Evolutionary conservation across 2,113 vertebrate genomes (phyloP).

Genomic region (Athene noctua): DNA sequence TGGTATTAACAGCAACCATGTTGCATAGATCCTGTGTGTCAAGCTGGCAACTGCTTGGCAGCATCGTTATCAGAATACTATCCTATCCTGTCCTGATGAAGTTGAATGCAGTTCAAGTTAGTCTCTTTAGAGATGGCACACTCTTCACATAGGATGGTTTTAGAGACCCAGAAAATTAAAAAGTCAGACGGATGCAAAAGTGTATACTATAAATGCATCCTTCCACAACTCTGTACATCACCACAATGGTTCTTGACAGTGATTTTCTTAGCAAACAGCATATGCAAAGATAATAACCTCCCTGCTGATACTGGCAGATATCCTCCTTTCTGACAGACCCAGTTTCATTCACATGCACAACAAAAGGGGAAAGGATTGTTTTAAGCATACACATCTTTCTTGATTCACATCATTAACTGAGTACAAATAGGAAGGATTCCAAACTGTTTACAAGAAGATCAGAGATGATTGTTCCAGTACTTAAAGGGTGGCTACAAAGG

Average conservation of each 20-base stretch:
- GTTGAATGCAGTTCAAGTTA: not conserved
- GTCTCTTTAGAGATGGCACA: not conserved
- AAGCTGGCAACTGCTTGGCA: not conserved
- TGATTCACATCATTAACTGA: not conserved
- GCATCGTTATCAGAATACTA: accelerated
- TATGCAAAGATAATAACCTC: conserved; percentile 35
- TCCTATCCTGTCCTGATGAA: not conserved
- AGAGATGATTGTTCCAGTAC: not conserved
- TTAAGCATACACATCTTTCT: conserved; percentile 10
- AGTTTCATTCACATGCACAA: not conserved
- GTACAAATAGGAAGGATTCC: conserved; percentile 28
- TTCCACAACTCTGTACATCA: not conserved
- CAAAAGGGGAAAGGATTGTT: conserved; percentile 9
- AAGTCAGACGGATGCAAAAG: not conserved
- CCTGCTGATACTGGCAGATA: conserved; percentile 34
- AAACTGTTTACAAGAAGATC: conserved; percentile 49
- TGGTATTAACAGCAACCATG: not conserved
- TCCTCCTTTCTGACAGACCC: not conserved
- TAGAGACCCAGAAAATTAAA: not conserved
- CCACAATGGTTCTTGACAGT: not conserved
- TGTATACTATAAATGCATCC: not conserved
- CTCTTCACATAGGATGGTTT: accelerated
- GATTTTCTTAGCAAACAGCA: conserved; percentile 30
- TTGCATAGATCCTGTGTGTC: accelerated
- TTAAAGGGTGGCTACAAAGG: no score